These are phyloP conservation scores for Globia sparganii DNA, from an alignment of 2,888 invertebrate species.

Conservation along the genomic window DNA sequence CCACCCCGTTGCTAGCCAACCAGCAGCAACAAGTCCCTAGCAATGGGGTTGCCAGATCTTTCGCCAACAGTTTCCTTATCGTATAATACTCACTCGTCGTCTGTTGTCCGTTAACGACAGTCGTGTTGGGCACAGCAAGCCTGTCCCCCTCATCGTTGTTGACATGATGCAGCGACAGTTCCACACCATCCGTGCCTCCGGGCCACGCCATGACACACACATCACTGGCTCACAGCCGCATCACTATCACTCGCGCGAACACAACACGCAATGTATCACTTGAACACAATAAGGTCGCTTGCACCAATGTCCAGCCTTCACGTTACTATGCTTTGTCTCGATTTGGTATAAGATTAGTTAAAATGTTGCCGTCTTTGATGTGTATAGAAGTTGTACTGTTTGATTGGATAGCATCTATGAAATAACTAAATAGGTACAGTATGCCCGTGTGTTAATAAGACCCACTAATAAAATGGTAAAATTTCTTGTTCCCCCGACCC, in stretches of 20 bases:
- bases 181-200: constrained; percentile 83
- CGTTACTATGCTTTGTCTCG: constrained; percentile 38
- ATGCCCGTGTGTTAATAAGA: too few species aligned
- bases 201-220: constrained; percentile 86
- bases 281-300: constrained; percentile 63
- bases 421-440: neutral
- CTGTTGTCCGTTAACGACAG: constrained; percentile 71
- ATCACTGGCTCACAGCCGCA: constrained; percentile 68
- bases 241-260: constrained; percentile 42
- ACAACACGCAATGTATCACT: constrained; percentile 46
- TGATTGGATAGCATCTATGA: neutral
- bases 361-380: constrained; percentile 5
- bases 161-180: constrained; percentile 78
- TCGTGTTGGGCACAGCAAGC: constrained; percentile 70
- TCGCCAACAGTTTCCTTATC: too few species aligned
- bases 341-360: constrained; percentile 10
- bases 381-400: constrained; percentile 22
- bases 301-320: constrained; percentile 66
- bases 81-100: constrained; percentile 72
- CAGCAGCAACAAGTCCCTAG: too few species aligned
- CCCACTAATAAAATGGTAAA: too few species aligned
- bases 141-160: constrained; percentile 58
- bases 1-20: too few species aligned
- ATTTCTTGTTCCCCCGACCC: too few species aligned
- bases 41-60: too few species aligned